Percentiles rank a stretch among this genome's conserved stretches.
Conservation (phyloP, 2,113 vertebrate species). For the Ranitomeya imitator region DNA sequence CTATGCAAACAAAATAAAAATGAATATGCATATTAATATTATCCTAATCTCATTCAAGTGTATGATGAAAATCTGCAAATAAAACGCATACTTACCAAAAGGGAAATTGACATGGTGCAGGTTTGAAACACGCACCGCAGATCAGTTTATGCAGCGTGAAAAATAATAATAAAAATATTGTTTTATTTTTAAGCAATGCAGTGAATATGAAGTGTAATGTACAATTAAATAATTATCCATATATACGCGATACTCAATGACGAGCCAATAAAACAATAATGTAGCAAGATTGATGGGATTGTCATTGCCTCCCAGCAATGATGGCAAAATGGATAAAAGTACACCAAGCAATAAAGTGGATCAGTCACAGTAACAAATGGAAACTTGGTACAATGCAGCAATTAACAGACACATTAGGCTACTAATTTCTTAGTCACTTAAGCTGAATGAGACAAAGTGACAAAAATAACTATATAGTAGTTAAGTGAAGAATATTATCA, state of each 20-base stretch:
- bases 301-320: neutral
- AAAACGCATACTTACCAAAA: too few species aligned
- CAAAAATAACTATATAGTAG: slow-evolving; percentile 3
- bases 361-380: neutral
- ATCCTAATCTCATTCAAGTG: too few species aligned
- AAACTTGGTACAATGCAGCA: neutral
- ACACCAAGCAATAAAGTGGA: neutral
- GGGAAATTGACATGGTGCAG: too few species aligned
- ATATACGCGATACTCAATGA: neutral
- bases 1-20: too few species aligned
- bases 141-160: too few species aligned
- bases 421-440: neutral
- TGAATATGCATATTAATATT: too few species aligned
- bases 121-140: too few species aligned
- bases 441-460: neutral
- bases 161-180: neutral
- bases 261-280: neutral
- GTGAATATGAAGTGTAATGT: neutral
- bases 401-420: neutral
- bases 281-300: neutral
- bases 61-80: too few species aligned
- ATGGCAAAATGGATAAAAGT: neutral
- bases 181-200: neutral
- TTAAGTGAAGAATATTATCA: neutral
- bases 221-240: neutral